Base-by-base conservation (phyloP, 2,888 invertebrate species). In the Sinopyrophorus schimmeli region DNA sequence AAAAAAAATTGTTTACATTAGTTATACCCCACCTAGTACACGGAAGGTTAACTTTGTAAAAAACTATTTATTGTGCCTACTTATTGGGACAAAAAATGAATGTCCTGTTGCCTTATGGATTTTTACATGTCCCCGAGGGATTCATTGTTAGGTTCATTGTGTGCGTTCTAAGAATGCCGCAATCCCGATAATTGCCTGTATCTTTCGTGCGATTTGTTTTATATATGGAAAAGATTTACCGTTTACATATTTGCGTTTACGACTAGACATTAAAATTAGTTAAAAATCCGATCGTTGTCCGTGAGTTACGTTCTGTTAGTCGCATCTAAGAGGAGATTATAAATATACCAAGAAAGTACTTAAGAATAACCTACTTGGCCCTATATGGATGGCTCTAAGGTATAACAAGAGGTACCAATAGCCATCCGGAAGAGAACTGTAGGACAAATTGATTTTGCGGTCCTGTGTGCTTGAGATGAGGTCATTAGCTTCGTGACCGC, bases 311-410 rank as follows among this genome's bases (percentile, higher is more conserved):
- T 46, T 47, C 46, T 38, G 47, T 52, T 43, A 43, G 47, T 17
- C 47, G 59, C 58, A 58, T 59, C 58, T 64, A 62, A 58, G 59
- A 50, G 61, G 59, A 62, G 59, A 62, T 63, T 62, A 62, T 59
- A 60, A 61, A 60, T 57, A 60, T 58, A 58, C 58, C n/a, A n/a
- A n/a, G n/a, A 50, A 60, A 58, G 59, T 60, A 61, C 58, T 61
- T 61, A 59, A 46, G 54, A 43, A 54, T 61, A 66, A 62, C 64
- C 64, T 55, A 66, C 56, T 61, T 66, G 58, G 61, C 65, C 64
- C 56, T 65, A 64, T 58, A 66, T 59, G n/a, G n/a, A n/a, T n/a
- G 66, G 66, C 40, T 34, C 31, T 40, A 50, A 50, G 46, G 54
- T 54, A 50, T 55, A 55, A 55, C 57, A 53, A 52, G 52, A 44